These are phyloP conservation scores for Drosophila paramelanica DNA, from an alignment of 2,888 invertebrate genomes.

Conservation along the genomic window DNA sequence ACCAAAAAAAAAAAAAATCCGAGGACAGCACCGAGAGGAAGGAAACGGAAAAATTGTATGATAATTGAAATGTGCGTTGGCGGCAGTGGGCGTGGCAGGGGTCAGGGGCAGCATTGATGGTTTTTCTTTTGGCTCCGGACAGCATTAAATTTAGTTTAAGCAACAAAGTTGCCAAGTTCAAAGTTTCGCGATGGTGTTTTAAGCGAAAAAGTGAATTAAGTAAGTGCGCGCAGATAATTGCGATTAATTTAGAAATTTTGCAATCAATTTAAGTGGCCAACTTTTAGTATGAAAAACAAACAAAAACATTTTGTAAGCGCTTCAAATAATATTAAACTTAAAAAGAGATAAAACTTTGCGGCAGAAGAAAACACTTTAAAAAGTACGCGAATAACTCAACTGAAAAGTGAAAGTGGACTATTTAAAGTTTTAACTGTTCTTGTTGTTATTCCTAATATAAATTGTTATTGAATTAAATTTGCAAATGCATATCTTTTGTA, in stretches of 20 bases:
- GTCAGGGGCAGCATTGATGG: slow-evolving; percentile 22
- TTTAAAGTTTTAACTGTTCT: neutral
- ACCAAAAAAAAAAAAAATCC: too few relatives aligned
- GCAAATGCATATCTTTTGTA: too few relatives aligned
- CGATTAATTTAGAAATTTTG: slow-evolving; percentile 34
- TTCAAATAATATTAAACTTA: neutral
- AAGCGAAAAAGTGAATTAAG: slow-evolving; percentile 28
- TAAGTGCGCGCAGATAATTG: slow-evolving; percentile 38
- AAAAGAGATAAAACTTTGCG: neutral
- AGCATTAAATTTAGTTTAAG: slow-evolving; percentile 13
- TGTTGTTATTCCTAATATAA: too few relatives aligned
- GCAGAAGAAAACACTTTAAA: neutral
- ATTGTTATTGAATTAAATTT: too few relatives aligned
- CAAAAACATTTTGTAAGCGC: neutral
- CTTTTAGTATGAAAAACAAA: slow-evolving; percentile 8
- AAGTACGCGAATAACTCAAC: neutral
- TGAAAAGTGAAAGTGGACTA: neutral
- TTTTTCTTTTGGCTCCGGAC: neutral
- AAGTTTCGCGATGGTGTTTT: slow-evolving; percentile 32
- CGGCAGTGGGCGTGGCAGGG: neutral
- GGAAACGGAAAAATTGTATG: slow-evolving; percentile 8
- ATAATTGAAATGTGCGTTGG: slow-evolving; percentile 37
- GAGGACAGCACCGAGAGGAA: neutral
- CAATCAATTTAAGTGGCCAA: slow-evolving; percentile 45
- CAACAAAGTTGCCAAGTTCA: slow-evolving; percentile 40